These are phyloP conservation scores for Gymnoscopelus microlampas DNA, from an alignment of 2,797 vertebrate genomes.

Conservation along the genomic window DNA sequence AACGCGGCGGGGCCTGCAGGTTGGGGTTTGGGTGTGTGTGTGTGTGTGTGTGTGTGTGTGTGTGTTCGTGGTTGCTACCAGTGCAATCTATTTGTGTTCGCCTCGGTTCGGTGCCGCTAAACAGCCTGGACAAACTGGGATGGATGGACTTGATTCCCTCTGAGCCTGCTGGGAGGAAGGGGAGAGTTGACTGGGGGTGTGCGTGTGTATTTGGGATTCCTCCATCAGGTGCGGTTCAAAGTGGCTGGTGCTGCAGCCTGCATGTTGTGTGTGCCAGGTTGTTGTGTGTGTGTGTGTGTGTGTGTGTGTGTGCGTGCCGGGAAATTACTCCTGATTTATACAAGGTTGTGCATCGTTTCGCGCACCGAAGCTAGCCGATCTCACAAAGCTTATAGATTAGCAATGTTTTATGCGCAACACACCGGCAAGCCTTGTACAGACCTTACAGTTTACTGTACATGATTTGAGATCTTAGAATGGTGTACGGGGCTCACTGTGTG, in stretches of 20 bases:
- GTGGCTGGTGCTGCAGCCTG: slow-evolving; percentile 36
- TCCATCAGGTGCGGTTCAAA: slow-evolving; percentile 56
- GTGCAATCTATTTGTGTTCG: slow-evolving; percentile 85
- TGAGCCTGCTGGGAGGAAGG: slow-evolving; percentile 47
- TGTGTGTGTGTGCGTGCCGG: no score
- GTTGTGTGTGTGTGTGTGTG: no score
- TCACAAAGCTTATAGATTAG: no score
- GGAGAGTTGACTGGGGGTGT: slow-evolving; percentile 61
- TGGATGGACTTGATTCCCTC: slow-evolving; percentile 74
- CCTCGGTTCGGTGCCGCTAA: slow-evolving; percentile 77
- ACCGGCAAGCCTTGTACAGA: no score
- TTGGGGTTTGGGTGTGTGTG: slow-evolving; percentile 10
- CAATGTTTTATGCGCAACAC: no score
- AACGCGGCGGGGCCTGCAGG: slow-evolving; percentile 69
- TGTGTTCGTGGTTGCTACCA: slow-evolving; percentile 34
- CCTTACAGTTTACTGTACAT: no score
- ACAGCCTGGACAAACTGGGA: slow-evolving; percentile 81
- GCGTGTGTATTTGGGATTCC: slow-evolving; percentile 33
- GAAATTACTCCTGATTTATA: no score
- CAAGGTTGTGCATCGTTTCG: no score
- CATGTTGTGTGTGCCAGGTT: no score
- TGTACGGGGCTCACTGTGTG: not conserved
- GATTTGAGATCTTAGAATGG: no score
- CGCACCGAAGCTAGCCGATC: no score
- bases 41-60: not conserved